phyloP scores from a whole-genome alignment of 2,797 vertebrate species.

The Sebastes cheni region DNA sequence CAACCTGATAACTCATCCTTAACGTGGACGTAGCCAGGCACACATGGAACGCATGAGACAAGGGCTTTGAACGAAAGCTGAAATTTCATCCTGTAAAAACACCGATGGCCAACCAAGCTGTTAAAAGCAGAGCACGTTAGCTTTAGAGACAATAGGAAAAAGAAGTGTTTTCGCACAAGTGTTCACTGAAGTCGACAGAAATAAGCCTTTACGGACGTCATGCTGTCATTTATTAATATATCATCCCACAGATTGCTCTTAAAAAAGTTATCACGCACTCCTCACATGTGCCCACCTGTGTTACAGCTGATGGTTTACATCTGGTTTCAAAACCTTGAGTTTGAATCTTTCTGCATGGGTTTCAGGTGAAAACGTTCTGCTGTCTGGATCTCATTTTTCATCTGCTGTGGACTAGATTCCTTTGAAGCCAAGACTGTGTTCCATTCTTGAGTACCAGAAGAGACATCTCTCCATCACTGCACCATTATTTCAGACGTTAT shows the following conservation, averaged over 20 bases:
- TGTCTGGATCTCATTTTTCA: conserved; percentile 56
- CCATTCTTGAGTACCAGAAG: background rate
- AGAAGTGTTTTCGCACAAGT: background rate
- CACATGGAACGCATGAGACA: conserved; percentile 64
- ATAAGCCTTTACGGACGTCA: background rate
- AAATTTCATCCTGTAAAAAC: conserved; percentile 53
- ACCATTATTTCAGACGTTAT: conserved; percentile 6
- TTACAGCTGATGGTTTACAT: conserved; percentile 42
- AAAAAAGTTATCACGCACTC: conserved; percentile 19
- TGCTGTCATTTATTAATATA: conserved; percentile 1
- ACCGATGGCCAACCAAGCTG: conserved; percentile 22
- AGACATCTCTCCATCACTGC: background rate
- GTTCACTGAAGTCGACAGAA: background rate
- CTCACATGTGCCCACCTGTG: conserved; percentile 48
- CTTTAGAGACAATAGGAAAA: background rate
- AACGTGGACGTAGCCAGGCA: conserved; percentile 29
- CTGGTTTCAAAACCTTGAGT: conserved; percentile 36
- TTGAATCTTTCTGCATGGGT: conserved; percentile 29
- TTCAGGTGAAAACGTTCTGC: conserved; percentile 49
- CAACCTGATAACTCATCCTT: conserved; percentile 65
- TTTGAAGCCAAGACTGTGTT: conserved; percentile 28
- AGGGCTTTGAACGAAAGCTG: conserved; percentile 40
- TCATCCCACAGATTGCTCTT: conserved; percentile 13
- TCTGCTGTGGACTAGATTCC: conserved; percentile 8
- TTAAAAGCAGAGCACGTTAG: conserved; percentile 1